A percentile compares a stretch with the other conserved stretches of the same genome.
phyloP scores from a whole-genome alignment of 2,888 invertebrate genomes.

The Gisinianus flammeolus region DNA sequence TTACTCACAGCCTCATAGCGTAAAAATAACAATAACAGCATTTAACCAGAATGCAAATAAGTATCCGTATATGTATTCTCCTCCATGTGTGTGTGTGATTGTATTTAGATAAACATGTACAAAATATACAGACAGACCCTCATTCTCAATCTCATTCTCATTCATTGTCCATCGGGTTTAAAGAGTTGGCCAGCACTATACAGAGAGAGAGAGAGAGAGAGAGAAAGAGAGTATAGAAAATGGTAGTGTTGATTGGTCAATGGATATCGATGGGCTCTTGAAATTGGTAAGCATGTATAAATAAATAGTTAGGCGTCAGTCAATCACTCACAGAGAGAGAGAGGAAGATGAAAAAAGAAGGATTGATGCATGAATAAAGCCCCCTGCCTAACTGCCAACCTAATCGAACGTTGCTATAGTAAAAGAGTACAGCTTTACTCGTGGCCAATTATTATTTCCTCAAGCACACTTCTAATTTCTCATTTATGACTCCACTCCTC shows the following conservation, averaged over 20 bases:
- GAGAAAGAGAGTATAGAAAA: no score
- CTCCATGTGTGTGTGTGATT: no score
- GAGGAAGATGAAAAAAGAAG: not conserved
- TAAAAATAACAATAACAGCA: no score
- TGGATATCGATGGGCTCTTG: slow-evolving; percentile 21
- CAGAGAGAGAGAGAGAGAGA: no score
- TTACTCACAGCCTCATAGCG: no score
- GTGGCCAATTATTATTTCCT: slow-evolving; percentile 32
- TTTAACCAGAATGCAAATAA: no score
- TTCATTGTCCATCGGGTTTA: no score
- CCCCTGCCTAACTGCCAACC: slow-evolving; percentile 15
- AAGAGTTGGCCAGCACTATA: no score
- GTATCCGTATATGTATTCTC: no score
- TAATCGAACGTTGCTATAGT: not conserved
- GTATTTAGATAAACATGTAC: no score
- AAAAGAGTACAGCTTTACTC: not conserved
- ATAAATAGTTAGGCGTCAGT: slow-evolving; percentile 23
- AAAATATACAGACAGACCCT: no score
- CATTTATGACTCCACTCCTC: slow-evolving; percentile 16
- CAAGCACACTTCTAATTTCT: slow-evolving; percentile 21
- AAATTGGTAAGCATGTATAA: slow-evolving; percentile 18
- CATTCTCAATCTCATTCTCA: no score
- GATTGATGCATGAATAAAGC: slow-evolving; percentile 37
- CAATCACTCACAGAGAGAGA: slow-evolving; percentile 15
- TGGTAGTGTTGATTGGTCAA: slow-evolving; percentile 34